Percentiles rank a stretch among this genome's conserved stretches.
Conservation (phyloP, 2,888 invertebrate species). For the Theristus sp. region DNA sequence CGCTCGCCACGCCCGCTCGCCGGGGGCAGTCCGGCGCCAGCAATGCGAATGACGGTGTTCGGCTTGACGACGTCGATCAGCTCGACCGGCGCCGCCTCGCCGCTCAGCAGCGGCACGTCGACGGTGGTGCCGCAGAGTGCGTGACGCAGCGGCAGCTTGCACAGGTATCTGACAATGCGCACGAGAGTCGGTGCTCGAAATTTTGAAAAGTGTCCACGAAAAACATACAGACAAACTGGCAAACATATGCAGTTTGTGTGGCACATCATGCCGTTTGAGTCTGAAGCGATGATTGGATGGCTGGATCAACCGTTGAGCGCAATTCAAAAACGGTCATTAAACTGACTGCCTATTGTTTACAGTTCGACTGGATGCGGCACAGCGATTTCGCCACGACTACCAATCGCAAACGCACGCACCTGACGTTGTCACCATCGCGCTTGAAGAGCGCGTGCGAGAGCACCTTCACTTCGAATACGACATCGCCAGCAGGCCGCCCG, state of each 20-base stretch:
- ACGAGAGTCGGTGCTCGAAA: no score
- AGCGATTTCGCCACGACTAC: no score
- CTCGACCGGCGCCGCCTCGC: neutral
- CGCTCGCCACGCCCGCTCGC: neutral
- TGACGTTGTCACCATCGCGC: neutral
- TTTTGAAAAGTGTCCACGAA: no score
- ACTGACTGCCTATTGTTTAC: no score
- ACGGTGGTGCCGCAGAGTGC: neutral
- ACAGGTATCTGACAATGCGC: neutral
- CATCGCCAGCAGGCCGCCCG: neutral
- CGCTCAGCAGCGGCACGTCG: neutral
- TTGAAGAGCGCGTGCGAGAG: neutral
- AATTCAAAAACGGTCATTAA: no score
- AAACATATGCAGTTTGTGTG: no score
- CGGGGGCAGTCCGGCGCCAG: neutral
- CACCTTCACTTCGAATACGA: neutral
- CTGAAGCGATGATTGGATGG: no score
- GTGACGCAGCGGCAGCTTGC: neutral
- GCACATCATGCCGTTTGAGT: no score
- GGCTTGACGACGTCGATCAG: neutral
- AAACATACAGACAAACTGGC: no score
- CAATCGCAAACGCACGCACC: no score
- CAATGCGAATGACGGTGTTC: neutral
- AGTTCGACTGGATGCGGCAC: no score
- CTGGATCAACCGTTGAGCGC: no score